A percentile compares a stretch with the other conserved stretches of the same genome.
Conservation (phyloP, 1,140 invertebrate species). For the Pseudoatta argentina region DNA sequence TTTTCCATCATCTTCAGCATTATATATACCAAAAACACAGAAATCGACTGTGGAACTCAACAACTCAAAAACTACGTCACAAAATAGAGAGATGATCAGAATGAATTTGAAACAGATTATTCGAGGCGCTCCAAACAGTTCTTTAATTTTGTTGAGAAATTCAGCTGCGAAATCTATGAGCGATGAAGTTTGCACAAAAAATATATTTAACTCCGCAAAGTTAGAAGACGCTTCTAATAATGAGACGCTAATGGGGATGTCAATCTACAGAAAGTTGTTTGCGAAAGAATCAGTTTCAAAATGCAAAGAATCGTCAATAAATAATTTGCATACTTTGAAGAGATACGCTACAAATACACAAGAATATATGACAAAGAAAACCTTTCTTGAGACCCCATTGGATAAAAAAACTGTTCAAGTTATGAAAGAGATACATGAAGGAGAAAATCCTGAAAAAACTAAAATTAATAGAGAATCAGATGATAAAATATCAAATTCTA, state of each 20-base stretch:
- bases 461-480: slow-evolving; percentile 13
- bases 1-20: slow-evolving; percentile 4
- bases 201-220: slow-evolving; percentile 4
- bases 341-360: neutral
- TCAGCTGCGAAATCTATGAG: slow-evolving; percentile 17
- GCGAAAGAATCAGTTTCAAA: neutral
- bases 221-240: slow-evolving; percentile 67
- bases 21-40: slow-evolving; percentile 5
- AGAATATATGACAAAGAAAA: slow-evolving; percentile 51
- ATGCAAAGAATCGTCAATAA: neutral
- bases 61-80: neutral
- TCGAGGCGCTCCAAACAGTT: slow-evolving; percentile 47
- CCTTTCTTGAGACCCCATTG: slow-evolving; percentile 21
- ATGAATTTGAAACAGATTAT: slow-evolving; percentile 68
- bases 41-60: neutral
- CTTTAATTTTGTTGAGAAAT: slow-evolving; percentile 65
- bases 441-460: neutral
- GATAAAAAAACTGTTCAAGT: slow-evolving; percentile 31
- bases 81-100: slow-evolving; percentile 11
- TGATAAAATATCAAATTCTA: neutral
- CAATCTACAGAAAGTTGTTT: slow-evolving; percentile 70
- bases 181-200: neutral
- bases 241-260: slow-evolving; percentile 71
- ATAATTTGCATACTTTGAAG: slow-evolving; percentile 20
- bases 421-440: neutral